These are phyloP conservation scores for Chrysomallon squamiferum DNA, from an alignment of 1,140 invertebrate species.

Conservation along the genomic window DNA sequence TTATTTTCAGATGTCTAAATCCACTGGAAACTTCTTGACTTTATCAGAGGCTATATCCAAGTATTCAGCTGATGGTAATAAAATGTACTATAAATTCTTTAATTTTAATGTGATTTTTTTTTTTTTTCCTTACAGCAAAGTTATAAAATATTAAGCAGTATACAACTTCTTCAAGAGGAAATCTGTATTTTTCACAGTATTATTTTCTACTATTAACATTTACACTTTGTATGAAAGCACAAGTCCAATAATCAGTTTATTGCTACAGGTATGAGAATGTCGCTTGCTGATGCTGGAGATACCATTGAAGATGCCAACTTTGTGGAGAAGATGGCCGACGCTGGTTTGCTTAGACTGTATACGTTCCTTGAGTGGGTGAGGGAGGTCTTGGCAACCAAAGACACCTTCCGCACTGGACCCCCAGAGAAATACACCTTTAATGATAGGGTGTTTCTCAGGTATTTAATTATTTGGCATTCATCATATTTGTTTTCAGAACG, in stretches of 20 bases:
- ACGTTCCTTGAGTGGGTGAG: conserved; percentile 89
- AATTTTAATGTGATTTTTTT: neutral
- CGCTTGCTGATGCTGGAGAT: conserved; percentile 95
- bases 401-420: conserved; percentile 70
- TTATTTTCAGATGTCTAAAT: conserved; percentile 90
- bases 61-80: conserved; percentile 91
- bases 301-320: conserved; percentile 99
- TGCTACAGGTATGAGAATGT: conserved; percentile 76
- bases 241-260: neutral
- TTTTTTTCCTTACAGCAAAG: no score
- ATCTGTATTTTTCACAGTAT: neutral
- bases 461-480: neutral
- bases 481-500: no score
- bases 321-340: conserved; percentile 91
- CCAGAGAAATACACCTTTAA: conserved; percentile 74
- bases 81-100: no score
- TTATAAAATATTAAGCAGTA: no score
- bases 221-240: neutral
- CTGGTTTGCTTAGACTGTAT: conserved; percentile 91
- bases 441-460: conserved; percentile 85
- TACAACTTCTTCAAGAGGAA: neutral
- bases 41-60: conserved; percentile 87
- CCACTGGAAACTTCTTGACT: conserved; percentile 98
- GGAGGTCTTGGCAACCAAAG: conserved; percentile 77
- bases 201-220: neutral